These are phyloP conservation scores for Geotria australis DNA, from an alignment of 2,797 vertebrate genomes.

Conservation along the genomic window DNA sequence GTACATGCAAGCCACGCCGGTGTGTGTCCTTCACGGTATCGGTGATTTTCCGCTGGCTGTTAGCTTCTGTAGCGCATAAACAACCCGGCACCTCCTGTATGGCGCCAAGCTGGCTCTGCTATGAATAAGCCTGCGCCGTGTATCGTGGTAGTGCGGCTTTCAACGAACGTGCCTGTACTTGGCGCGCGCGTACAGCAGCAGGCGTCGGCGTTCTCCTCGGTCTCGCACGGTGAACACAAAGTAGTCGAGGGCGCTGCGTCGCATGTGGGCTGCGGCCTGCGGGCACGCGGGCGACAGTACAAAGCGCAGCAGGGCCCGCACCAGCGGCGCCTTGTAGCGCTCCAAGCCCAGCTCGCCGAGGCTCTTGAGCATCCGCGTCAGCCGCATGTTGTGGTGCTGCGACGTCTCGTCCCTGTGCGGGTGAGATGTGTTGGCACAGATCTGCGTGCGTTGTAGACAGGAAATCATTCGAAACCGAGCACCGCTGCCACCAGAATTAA, in stretches of 20 bases:
- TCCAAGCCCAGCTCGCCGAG: conserved; percentile 83
- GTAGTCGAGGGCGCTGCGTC: conserved; percentile 75
- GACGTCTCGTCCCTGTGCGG: conserved; percentile 9
- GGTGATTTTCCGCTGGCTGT: too few relatives aligned
- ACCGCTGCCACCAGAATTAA: too few relatives aligned
- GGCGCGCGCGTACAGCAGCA: conserved; percentile 48
- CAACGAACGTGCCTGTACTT: conserved; percentile 21
- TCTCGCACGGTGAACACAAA: conserved; percentile 72
- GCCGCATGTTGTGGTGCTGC: conserved; percentile 88
- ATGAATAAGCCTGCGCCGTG: too few relatives aligned
- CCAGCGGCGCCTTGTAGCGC: conserved; percentile 60
- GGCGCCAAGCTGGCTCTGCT: too few relatives aligned
- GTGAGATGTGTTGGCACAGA: too few relatives aligned
- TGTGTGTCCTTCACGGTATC: too few relatives aligned
- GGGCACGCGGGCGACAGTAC: conserved; percentile 27
- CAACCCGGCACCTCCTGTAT: too few relatives aligned
- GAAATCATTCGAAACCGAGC: too few relatives aligned
- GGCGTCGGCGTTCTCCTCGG: conserved; percentile 38
- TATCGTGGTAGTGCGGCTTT: too few relatives aligned
- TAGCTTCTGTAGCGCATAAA: too few relatives aligned
- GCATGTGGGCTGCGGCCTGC: conserved; percentile 54
- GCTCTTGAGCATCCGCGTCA: conserved; percentile 89
- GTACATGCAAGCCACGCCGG: too few relatives aligned
- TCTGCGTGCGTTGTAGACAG: too few relatives aligned
- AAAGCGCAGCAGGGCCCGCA: conserved; percentile 41